phyloP scores from a whole-genome alignment of 2,797 vertebrate genomes.

The Salarias fasciatus region DNA sequence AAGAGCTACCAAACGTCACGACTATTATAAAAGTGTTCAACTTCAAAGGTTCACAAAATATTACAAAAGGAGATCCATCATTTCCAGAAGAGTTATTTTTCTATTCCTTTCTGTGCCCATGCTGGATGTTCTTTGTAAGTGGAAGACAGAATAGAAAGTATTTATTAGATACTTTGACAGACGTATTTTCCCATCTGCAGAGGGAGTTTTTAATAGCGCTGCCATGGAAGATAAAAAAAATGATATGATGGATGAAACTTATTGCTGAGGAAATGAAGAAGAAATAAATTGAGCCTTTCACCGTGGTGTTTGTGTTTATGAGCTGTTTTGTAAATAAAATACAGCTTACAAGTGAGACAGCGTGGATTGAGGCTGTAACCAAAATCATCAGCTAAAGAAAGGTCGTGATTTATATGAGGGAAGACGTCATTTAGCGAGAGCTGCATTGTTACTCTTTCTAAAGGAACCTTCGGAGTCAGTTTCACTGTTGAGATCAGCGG shows the following conservation, averaged over 20 bases:
- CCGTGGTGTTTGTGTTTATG: conserved; percentile 40
- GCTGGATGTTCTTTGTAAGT: conserved; percentile 14
- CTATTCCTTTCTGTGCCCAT: conserved; percentile 8
- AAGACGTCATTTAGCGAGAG: neutral
- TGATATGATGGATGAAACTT: conserved; percentile 61
- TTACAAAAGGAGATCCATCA: neutral
- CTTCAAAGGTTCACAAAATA: conserved; percentile 5
- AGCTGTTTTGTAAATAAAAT: conserved; percentile 21
- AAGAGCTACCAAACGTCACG: neutral
- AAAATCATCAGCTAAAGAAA: neutral
- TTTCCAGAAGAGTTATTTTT: conserved; percentile 17
- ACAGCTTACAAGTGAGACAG: neutral
- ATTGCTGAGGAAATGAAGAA: conserved; percentile 59
- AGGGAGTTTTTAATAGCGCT: conserved; percentile 56
- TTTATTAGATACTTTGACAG: conserved; percentile 55
- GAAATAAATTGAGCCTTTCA: conserved; percentile 38
- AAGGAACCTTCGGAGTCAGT: neutral
- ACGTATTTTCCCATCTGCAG: conserved; percentile 41
- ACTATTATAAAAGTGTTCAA: neutral
- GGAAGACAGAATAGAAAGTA: conserved; percentile 15
- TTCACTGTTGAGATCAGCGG: neutral
- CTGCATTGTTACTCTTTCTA: neutral
- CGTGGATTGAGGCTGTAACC: neutral
- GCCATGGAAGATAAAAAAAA: conserved; percentile 21
- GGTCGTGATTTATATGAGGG: neutral